phyloP scores from a whole-genome alignment of 2,797 vertebrate genomes.

The Craterocephalus amniculus region DNA sequence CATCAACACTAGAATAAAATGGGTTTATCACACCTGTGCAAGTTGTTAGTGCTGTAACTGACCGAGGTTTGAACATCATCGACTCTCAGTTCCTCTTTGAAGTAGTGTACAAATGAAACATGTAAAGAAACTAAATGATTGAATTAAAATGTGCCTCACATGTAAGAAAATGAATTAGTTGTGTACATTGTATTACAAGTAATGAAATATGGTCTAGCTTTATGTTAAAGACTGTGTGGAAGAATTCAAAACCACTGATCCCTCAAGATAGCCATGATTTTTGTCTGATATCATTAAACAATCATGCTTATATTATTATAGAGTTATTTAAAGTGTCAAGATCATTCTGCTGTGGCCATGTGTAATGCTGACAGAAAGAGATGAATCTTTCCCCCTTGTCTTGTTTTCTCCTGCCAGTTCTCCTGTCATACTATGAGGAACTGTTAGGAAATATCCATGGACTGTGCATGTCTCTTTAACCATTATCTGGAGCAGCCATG shows the following conservation, averaged over 20 bases:
- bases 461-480: conserved; percentile 13
- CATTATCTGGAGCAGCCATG: conserved; percentile 35
- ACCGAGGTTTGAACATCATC: not conserved
- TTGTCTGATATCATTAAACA: not conserved
- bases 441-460: conserved; percentile 26
- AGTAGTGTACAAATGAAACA: not conserved
- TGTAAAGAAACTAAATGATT: not conserved
- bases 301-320: not conserved
- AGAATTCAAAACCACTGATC: not conserved
- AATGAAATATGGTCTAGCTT: not conserved
- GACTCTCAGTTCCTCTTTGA: too few species aligned
- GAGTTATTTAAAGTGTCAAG: not conserved
- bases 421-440: conserved; percentile 14
- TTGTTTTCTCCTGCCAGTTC: not conserved
- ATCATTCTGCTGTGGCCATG: conserved; percentile 2
- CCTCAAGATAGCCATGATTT: not conserved
- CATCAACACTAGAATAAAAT: not conserved
- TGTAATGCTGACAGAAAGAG: not conserved
- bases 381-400: not conserved
- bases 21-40: not conserved
- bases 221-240: not conserved
- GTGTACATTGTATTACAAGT: not conserved
- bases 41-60: not conserved
- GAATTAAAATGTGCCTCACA: not conserved
- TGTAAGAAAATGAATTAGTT: not conserved